These are phyloP conservation scores for Episyrphus balteatus DNA, from an alignment of 1,140 invertebrate species.

Conservation along the genomic window DNA sequence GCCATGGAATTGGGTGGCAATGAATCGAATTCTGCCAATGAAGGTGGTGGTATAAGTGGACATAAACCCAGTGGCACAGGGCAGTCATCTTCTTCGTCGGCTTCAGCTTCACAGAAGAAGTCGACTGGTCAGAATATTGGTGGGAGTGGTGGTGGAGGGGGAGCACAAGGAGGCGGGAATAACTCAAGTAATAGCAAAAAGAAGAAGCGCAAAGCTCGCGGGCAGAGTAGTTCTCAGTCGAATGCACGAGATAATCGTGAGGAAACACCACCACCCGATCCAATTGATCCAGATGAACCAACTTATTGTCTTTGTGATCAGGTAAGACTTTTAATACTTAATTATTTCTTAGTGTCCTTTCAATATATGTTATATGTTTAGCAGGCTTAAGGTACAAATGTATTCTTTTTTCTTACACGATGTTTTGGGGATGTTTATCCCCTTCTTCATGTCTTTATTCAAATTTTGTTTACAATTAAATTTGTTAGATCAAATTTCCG, in stretches of 20 bases:
- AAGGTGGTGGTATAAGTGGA: constrained; percentile 6
- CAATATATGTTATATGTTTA: neutral
- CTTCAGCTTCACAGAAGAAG: constrained; percentile 15
- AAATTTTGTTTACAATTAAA: no score
- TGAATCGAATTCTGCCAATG: constrained; percentile 32
- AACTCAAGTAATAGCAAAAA: constrained; percentile 45
- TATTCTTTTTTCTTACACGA: no score
- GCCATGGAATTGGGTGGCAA: constrained; percentile 28
- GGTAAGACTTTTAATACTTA: constrained; percentile 14
- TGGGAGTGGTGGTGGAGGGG: constrained; percentile 5
- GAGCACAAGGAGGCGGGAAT: constrained; percentile 10
- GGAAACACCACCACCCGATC: constrained; percentile 62
- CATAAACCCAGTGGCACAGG: neutral
- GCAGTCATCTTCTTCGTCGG: constrained; percentile 5
- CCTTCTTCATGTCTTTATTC: no score
- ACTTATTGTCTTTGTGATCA: constrained; percentile 92
- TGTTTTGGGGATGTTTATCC: no score
- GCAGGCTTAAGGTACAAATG: neutral
- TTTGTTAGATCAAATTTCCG: no score
- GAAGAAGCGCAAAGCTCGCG: constrained; percentile 64
- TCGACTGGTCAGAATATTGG: constrained; percentile 8
- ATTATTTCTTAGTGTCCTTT: no score
- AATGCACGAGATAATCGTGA: constrained; percentile 40
- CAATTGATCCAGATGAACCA: constrained; percentile 91
- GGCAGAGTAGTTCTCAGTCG: constrained; percentile 33